Percentiles rank a stretch among this genome's conserved stretches.
Conservation (phyloP, 2,797 vertebrate species). For the Loris lydekkerianus region DNA sequence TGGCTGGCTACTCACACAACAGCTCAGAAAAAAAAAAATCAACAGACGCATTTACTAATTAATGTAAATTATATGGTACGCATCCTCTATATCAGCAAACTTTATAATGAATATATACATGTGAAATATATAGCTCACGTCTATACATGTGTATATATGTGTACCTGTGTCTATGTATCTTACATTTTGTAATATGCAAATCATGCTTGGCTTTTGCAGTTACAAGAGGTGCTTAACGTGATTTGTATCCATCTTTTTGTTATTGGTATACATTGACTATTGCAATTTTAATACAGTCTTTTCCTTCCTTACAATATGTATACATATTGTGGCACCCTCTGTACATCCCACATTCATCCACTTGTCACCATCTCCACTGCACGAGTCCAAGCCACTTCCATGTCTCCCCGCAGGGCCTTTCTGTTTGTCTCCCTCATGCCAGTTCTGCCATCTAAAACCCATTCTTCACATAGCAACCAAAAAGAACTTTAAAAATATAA, state of each 20-base stretch:
- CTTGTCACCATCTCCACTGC: neutral
- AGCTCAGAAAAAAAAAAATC: neutral
- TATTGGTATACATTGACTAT: too few relatives aligned
- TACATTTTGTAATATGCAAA: too few relatives aligned
- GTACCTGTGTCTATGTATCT: neutral
- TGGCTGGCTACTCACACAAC: neutral
- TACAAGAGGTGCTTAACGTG: too few relatives aligned
- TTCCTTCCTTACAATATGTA: too few relatives aligned
- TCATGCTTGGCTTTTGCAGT: too few relatives aligned
- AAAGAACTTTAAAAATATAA: neutral
- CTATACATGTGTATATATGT: neutral
- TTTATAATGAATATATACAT: neutral
- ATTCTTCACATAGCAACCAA: neutral
- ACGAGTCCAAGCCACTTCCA: neutral
- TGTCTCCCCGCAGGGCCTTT: neutral
- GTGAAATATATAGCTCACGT: neutral
- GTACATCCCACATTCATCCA: neutral
- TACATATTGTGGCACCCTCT: too few relatives aligned
- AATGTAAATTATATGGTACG: neutral
- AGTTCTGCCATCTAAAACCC: neutral
- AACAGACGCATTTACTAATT: slow-evolving; percentile 20
- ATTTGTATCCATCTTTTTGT: too few relatives aligned
- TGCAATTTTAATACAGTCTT: too few relatives aligned
- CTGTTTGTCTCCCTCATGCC: neutral
- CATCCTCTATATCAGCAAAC: neutral